Conservation (phyloP, 2,113 vertebrate genomes). For the Athene cunicularia region DNA sequence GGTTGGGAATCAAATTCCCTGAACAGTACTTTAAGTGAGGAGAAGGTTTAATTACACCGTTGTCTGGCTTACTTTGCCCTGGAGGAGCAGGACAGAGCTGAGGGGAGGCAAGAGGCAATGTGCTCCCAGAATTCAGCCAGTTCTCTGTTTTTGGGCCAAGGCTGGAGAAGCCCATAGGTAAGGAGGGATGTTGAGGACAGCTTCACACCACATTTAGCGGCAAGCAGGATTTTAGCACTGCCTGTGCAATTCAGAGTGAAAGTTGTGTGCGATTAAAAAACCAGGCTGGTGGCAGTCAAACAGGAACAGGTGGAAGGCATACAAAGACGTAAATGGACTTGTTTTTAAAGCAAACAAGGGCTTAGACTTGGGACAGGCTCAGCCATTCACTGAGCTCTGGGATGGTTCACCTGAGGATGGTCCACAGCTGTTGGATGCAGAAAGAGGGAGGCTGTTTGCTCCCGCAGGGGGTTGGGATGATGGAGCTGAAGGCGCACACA, state of each 20-base stretch:
- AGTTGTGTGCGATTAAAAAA: not conserved
- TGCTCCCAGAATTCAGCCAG: not conserved
- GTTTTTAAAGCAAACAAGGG: not conserved
- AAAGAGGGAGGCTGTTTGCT: not conserved
- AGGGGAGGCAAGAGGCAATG: fast-evolving
- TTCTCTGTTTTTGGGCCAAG: not conserved
- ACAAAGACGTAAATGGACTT: not conserved
- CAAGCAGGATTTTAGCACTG: not conserved
- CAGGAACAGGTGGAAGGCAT: not conserved
- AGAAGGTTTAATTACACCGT: not conserved
- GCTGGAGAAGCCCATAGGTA: not conserved
- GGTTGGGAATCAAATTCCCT: constrained; percentile 54
- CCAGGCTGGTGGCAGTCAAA: not conserved
- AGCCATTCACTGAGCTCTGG: not conserved
- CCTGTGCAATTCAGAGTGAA: not conserved
- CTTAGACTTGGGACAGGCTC: not conserved
- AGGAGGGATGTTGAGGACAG: not conserved
- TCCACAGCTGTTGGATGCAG: not conserved
- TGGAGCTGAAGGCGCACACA: fast-evolving
- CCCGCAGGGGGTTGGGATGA: not conserved
- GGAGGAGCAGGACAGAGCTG: not conserved
- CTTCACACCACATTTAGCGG: not conserved
- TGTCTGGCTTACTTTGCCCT: not conserved
- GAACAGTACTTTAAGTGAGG: not conserved
- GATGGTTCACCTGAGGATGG: not conserved